phyloP scores from a whole-genome alignment of 2,797 vertebrate species.

The Lycodopsis pacificus region DNA sequence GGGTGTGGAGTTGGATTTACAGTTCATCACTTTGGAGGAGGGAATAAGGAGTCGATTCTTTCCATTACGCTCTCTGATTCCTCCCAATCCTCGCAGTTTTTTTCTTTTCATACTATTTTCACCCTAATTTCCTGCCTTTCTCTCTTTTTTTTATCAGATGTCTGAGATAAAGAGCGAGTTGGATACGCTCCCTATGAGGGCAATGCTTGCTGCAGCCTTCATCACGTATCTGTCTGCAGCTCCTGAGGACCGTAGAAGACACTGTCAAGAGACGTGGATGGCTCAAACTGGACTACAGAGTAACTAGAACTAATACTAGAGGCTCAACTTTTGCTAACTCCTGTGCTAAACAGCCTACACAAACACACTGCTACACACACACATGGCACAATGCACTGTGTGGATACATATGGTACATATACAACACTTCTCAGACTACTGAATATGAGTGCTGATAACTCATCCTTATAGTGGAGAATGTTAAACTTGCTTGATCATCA shows the following conservation, averaged over 20 bases:
- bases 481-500: not conserved
- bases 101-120: constrained; percentile 2
- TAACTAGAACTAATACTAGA: constrained; percentile 66
- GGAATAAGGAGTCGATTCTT: constrained; percentile 3
- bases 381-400: not conserved
- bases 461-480: not conserved
- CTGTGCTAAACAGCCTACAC: constrained; percentile 1
- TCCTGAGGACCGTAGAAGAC: constrained; percentile 90
- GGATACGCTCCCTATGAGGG: constrained; percentile 90
- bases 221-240: constrained; percentile 96
- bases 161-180: constrained; percentile 93
- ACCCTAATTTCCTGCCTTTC: constrained; percentile 13
- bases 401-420: not conserved
- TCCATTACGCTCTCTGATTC: constrained; percentile 5
- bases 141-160: constrained; percentile 81
- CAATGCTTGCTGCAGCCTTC: constrained; percentile 94
- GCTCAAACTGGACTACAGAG: constrained; percentile 90
- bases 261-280: constrained; percentile 92
- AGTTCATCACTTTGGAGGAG: not conserved
- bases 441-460: not conserved
- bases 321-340: constrained; percentile 29
- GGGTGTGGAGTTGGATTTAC: fast-evolving
- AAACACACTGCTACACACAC: constrained; percentile 24
- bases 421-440: not conserved
- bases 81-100: not conserved